A percentile compares a stretch with the other conserved stretches of the same genome.
Evolutionary conservation across 2,797 vertebrate species (phyloP).

Genomic region (Lindbergichthys nudifrons): DNA sequence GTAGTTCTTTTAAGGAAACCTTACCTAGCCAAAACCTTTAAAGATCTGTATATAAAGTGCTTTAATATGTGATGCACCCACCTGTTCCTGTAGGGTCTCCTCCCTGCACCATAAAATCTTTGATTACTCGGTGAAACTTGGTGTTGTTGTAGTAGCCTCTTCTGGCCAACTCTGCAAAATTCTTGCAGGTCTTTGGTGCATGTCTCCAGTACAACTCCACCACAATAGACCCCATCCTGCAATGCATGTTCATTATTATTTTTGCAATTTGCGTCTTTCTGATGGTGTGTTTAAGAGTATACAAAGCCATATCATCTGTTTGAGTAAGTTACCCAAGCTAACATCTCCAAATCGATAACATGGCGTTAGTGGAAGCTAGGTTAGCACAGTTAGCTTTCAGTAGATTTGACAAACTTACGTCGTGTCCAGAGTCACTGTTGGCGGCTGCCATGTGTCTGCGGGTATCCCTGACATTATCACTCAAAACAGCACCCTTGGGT

Average conservation of each 20-base stretch:
- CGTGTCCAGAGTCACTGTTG: conserved; percentile 85
- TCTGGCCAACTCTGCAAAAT: conserved; percentile 92
- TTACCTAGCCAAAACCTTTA: neutral
- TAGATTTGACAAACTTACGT: conserved; percentile 78
- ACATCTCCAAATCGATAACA: neutral
- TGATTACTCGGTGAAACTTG: conserved; percentile 94
- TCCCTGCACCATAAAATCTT: conserved; percentile 96
- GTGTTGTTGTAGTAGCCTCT: conserved; percentile 95
- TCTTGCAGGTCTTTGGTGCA: conserved; percentile 93
- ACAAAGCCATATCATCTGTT: neutral
- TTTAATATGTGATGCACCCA: conserved; percentile 48
- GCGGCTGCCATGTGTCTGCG: conserved; percentile 93
- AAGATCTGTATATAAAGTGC: neutral
- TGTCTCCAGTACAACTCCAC: conserved; percentile 96
- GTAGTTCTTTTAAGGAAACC: neutral
- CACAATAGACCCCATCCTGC: conserved; percentile 90
- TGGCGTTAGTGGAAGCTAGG: conserved; percentile 9
- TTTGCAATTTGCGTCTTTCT: neutral
- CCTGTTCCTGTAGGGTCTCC: conserved; percentile 94
- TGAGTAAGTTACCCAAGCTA: neutral
- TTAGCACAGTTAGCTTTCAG: conserved; percentile 39
- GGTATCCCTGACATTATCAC: conserved; percentile 85
- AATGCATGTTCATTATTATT: conserved; percentile 1
- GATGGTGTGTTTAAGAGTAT: neutral
- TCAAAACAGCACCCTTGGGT: neutral